Conservation (phyloP, 2,888 invertebrate genomes). For the Pyrrhia umbra region DNA sequence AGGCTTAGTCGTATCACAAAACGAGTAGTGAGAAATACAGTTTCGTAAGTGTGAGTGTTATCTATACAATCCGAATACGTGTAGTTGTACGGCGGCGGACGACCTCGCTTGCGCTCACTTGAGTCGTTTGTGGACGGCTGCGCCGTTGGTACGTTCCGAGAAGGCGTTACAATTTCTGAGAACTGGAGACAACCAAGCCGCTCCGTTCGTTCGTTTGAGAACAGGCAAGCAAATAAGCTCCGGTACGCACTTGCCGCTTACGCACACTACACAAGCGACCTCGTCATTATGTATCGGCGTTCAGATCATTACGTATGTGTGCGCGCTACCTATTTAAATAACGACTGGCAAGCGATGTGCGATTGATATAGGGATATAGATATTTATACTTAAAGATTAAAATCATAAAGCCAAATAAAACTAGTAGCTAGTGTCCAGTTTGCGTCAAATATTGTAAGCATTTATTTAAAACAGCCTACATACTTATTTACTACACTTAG, state of each 20-base stretch:
- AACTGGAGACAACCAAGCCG: constrained; percentile 87
- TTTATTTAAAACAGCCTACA: no score
- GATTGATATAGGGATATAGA: constrained; percentile 34
- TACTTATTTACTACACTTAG: no score
- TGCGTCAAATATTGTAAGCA: not conserved
- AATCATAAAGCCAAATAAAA: not conserved
- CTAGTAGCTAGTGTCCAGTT: not conserved
- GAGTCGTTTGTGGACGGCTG: constrained; percentile 82
- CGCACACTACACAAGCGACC: constrained; percentile 51
- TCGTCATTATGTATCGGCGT: constrained; percentile 51
- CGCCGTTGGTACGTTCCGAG: constrained; percentile 87
- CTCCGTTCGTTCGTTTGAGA: constrained; percentile 81
- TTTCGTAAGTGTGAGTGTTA: constrained; percentile 72
- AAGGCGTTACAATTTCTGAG: constrained; percentile 90
- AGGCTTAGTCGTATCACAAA: constrained; percentile 56
- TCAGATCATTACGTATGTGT: constrained; percentile 50
- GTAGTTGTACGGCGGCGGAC: constrained; percentile 78
- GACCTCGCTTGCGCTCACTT: constrained; percentile 88
- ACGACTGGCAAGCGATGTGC: constrained; percentile 42
- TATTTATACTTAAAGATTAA: constrained; percentile 6
- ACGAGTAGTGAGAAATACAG: constrained; percentile 65
- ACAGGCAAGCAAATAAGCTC: constrained; percentile 84
- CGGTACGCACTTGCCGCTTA: constrained; percentile 80
- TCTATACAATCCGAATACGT: constrained; percentile 74
- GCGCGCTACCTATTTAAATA: constrained; percentile 52